Percentiles rank a stretch among this genome's conserved stretches.
Conservation (phyloP, 2,797 vertebrate species). For the Parambassis ranga region DNA sequence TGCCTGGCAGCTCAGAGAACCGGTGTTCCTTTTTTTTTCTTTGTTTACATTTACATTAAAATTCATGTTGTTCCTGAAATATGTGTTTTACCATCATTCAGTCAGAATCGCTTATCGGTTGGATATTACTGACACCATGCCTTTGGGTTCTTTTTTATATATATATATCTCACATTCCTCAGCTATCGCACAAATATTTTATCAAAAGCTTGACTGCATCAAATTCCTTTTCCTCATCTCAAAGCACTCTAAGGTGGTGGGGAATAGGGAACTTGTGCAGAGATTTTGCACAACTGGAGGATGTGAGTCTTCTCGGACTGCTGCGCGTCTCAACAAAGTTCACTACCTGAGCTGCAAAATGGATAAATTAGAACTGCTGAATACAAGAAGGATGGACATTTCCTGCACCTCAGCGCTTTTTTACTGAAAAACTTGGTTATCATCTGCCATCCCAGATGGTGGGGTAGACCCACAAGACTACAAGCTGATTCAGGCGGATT, state of each 20-base stretch:
- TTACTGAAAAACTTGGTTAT: slow-evolving; percentile 57
- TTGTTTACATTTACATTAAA: slow-evolving; percentile 70
- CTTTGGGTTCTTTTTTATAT: slow-evolving; percentile 17
- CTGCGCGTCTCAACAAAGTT: slow-evolving; percentile 26
- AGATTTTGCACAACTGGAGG: slow-evolving; percentile 11
- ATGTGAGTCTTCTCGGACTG: slow-evolving; percentile 9
- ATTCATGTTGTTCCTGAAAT: slow-evolving; percentile 54
- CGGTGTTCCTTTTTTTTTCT: slow-evolving; percentile 50
- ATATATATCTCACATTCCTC: slow-evolving; percentile 33
- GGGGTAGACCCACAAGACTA: slow-evolving; percentile 67
- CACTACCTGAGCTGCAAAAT: slow-evolving; percentile 49
- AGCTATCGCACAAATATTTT: slow-evolving; percentile 39
- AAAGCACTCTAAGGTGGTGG: slow-evolving; percentile 11
- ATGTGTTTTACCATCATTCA: slow-evolving; percentile 43
- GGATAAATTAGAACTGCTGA: slow-evolving; percentile 64
- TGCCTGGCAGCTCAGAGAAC: slow-evolving; percentile 68
- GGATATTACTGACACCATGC: slow-evolving; percentile 46
- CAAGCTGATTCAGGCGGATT: slow-evolving; percentile 66
- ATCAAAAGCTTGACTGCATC: slow-evolving; percentile 44
- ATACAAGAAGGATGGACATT: slow-evolving; percentile 60
- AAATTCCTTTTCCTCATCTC: neutral
- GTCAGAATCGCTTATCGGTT: slow-evolving; percentile 34
- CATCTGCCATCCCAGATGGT: slow-evolving; percentile 75
- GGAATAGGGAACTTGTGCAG: neutral
- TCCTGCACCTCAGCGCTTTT: slow-evolving; percentile 62